phyloP scores from a whole-genome alignment of 2,113 vertebrate species.

The Burhinus oedicnemus region DNA sequence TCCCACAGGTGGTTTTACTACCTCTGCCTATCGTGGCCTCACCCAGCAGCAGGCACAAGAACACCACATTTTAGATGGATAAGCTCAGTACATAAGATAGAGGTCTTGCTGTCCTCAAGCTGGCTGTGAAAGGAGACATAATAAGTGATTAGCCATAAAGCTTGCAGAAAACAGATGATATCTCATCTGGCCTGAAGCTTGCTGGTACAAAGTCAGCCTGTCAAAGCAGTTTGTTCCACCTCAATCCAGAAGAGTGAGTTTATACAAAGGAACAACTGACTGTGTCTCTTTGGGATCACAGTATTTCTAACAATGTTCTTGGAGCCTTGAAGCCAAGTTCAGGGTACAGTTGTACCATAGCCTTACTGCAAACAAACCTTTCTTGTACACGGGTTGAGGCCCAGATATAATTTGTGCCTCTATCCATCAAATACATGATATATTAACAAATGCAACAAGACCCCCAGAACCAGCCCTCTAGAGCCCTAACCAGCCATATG shows the following conservation, averaged over 20 bases:
- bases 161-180: not conserved
- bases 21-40: not conserved
- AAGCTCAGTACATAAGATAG: not conserved
- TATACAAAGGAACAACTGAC: not conserved
- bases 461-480: not conserved
- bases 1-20: not conserved
- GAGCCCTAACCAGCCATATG: not conserved
- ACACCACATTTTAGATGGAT: not conserved
- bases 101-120: not conserved
- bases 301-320: not conserved
- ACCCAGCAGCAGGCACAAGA: not conserved
- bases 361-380: not conserved
- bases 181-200: not conserved
- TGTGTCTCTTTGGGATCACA: not conserved
- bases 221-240: not conserved
- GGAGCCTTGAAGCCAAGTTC: not conserved
- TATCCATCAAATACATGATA: not conserved
- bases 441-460: not conserved
- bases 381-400: not conserved
- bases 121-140: not conserved
- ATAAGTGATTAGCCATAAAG: not conserved
- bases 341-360: not conserved
- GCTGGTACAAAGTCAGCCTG: not conserved
- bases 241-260: not conserved
- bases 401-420: not conserved